Conservation (phyloP, 1,140 invertebrate genomes). For the Apocrypta bakeri region DNA sequence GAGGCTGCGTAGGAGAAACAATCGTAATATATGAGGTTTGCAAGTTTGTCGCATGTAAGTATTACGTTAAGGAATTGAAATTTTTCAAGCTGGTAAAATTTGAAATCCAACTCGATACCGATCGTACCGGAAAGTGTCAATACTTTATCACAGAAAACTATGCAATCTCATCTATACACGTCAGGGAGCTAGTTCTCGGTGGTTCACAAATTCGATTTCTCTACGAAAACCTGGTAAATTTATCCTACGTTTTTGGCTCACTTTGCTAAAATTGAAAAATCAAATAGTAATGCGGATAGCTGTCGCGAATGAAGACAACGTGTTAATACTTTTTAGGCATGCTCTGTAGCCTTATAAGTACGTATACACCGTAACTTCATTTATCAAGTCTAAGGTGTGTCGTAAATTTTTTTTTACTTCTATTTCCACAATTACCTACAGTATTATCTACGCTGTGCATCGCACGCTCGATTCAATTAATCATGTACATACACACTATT, state of each 20-base stretch:
- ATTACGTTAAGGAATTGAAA: not conserved
- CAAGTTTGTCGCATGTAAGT: not conserved
- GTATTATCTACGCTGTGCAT: not conserved
- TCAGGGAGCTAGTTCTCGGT: too few relatives aligned
- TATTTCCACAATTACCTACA: too few relatives aligned
- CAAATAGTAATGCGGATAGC: not conserved
- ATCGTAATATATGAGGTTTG: not conserved
- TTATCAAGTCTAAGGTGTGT: too few relatives aligned
- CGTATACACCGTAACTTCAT: too few relatives aligned
- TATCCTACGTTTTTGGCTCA: not conserved
- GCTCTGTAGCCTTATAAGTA: not conserved
- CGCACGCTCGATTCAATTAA: not conserved
- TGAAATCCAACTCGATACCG: not conserved
- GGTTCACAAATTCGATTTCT: not conserved
- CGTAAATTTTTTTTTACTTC: too few relatives aligned
- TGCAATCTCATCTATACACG: not conserved
- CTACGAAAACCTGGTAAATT: not conserved
- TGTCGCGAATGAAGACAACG: not conserved
- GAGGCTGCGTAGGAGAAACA: not conserved
- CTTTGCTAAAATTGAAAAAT: not conserved
- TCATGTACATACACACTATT: not conserved
- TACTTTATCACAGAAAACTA: not conserved
- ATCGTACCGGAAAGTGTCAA: constrained; percentile 6
- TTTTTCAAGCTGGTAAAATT: not conserved
- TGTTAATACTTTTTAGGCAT: not conserved